Evolutionary conservation across 2,888 invertebrate genomes (phyloP), one percentile per base, ranked within the genome.

Genomic region (Apamea epomidion): DNA sequence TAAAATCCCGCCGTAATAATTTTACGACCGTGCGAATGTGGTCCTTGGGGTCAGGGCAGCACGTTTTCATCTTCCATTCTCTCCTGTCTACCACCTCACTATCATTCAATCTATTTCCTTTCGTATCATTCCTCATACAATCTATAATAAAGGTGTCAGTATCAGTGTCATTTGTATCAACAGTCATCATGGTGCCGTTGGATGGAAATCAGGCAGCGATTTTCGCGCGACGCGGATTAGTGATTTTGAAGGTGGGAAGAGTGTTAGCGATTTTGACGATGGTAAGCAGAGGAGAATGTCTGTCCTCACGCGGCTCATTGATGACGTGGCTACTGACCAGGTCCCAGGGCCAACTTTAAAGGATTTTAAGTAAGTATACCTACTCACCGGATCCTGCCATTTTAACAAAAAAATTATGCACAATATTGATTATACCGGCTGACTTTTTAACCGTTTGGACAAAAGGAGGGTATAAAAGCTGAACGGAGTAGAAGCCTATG

Each of bases 311-410:
- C 92, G 95, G 6, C 86, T 96, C 21, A 93, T 93, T 21, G 92
- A 94, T 4, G 92, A 94, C 3, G 82, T 76, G 0, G 74, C 82
- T 16, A 86, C 87, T 12, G 92, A 92, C 2, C 18, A n/a, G 7
- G 74, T 74, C 4, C 42, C 42, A 2, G 92, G 90, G 7, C 95
- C 95, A 2, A 96, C 94, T 3, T 89, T 96, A n/a, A 96, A 95
- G 82, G 91, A 93, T 73, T 95, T 92, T 85, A 94, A 82, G 96
- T 96, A 89, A 87, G 88, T 82, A 58, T 32, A 51, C 21, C 0
- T 37, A 21, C 29, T 73, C 25, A 64, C 21, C 0, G 32, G 7
- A 42, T 42, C 8, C 25, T 64, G 4, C 29, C 10, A 29, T 42
- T 51, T 25, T 51, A 48, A 48, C 32, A 45, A 45, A 37, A 2